Percentiles rank a stretch among this genome's conserved stretches.
These are phyloP conservation scores for Colletes collaris DNA, from an alignment of 2,888 invertebrate genomes.

Conservation along the genomic window DNA sequence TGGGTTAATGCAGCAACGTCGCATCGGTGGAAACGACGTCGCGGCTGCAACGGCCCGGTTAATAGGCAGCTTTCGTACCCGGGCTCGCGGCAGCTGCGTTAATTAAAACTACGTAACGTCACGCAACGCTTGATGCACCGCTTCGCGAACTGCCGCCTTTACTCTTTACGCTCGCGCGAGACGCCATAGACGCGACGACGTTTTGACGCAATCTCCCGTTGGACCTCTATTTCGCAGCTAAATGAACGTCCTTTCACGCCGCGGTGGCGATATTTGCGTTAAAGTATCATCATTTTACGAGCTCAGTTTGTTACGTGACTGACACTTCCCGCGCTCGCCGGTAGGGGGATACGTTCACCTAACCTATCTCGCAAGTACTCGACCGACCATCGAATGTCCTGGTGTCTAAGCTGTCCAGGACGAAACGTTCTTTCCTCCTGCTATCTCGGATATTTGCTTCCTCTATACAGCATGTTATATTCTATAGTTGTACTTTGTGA, in stretches of 20 bases:
- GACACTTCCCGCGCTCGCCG: too few species aligned
- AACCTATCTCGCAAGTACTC: too few species aligned
- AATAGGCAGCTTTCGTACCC: constrained; percentile 64
- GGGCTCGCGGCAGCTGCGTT: constrained; percentile 60
- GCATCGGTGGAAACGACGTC: constrained; percentile 34
- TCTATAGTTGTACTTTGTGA: too few species aligned
- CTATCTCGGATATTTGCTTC: too few species aligned
- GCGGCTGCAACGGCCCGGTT: constrained; percentile 57
- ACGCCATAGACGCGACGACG: constrained; percentile 20
- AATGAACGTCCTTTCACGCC: constrained; percentile 34
- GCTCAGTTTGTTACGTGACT: background rate
- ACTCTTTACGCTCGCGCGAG: constrained; percentile 17
- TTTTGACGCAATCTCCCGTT: constrained; percentile 31
- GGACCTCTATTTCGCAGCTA: background rate
- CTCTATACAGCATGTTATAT: too few species aligned
- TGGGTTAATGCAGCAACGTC: constrained; percentile 19
- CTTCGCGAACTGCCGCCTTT: constrained; percentile 38
- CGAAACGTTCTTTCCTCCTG: too few species aligned
- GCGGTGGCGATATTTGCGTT: constrained; percentile 13
- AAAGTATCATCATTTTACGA: constrained; percentile 29
- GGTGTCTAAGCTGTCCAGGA: too few species aligned
- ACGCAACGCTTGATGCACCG: constrained; percentile 61
- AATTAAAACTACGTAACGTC: constrained; percentile 75
- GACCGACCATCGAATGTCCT: too few species aligned
- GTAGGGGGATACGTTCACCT: too few species aligned